Evolutionary conservation across 2,113 vertebrate genomes (phyloP), one percentile per base, ranked within the genome.

Genomic region (Vulpes vulpes): DNA sequence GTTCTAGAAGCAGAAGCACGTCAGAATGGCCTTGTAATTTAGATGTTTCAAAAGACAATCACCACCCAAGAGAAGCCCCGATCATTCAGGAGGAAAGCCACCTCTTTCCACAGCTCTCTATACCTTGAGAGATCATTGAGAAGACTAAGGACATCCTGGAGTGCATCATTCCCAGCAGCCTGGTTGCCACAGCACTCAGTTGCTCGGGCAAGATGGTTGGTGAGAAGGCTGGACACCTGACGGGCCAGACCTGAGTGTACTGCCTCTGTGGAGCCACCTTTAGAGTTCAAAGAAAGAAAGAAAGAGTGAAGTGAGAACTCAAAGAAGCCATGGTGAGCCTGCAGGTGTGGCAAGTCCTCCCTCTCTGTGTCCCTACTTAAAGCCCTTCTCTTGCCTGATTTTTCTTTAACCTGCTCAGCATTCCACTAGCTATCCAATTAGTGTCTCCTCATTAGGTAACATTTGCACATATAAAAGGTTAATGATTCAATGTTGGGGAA

Each of bases 111-210:
- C 49, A 49, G 74, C 55, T 64, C 43, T 25, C 57, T 51, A 1
- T 98, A 99, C 99, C 99, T 99, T 20, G 99, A 99, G 67, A 99
- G 99, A 96, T 99, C 99, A 91, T 99, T 99, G 57, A 99, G 99
- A 64, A 99, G 99, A 97, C 99, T 99, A 35, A 99, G 99, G 11
- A 99, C 99, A 67, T 99, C 99, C 94, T 99, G 99, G 60, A 99
- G 99, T 0, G 99, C 99, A 1, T 99, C 99, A 22, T 99, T 99
- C 12, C 99, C 99, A 4, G 99, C 99, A 93, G 99, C 99, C 97
- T 99, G 99, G 97, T 99, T 99, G 57, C 99, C 99, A 86, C 99
- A 99, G 96, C 99, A 99, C 97, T 99, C 99, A 0, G 99, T 99
- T 1, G 99, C 99, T 89, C 99, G 99, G 59, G 99, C 99, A 27